Evolutionary conservation across 2,888 invertebrate species (phyloP), one percentile per base, ranked within the genome.

Genomic region (Leptothorax acervorum): DNA sequence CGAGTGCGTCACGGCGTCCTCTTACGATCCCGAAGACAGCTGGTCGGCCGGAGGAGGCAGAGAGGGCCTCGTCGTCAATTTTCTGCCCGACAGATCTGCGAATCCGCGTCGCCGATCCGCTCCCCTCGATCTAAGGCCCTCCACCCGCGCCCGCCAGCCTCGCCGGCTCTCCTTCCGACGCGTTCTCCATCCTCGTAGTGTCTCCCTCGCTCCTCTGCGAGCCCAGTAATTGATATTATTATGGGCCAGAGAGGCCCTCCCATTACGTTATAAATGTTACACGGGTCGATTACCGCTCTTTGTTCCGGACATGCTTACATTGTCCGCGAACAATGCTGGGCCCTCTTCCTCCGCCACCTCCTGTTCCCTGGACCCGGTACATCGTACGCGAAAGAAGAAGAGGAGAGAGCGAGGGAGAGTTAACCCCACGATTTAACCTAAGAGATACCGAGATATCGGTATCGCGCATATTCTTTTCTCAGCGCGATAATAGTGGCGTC

Each of bases 221-320:
- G 76, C 88, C 81, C 85, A 86, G 92, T 93, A 93, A 93, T 93
- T 93, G 93, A 93, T 93, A 93, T 93, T 92, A 93, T 93, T 93
- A 93, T 89, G 90, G 90, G 89, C 89, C 89, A 89, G 87, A 91
- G 87, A 85, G 88, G 90, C 91, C 91, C 92, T 92, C 91, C 92
- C 91, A 93, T 93, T 93, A 93, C 92, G 90, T 92, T 92, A 93
- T 93, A 92, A 93, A 93, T 93, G 90, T 93, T 93, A 93, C 92
- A 92, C 91, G 90, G 90, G 83, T 92, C 92, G 91, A 92, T 93
- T 92, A 92, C 89, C 92, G 91, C 85, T 87, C 87, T 92, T 92
- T 91, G 92, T 92, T 92, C 92, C 90, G 90, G 88, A 87, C 92
- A 90, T 91, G 88, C 90, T 90, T 87, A 90, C 87, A 90, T 91